Percentiles rank a stretch among this genome's conserved stretches.
Conservation (phyloP, 2,797 vertebrate species). For the Phoeniculus purpureus region DNA sequence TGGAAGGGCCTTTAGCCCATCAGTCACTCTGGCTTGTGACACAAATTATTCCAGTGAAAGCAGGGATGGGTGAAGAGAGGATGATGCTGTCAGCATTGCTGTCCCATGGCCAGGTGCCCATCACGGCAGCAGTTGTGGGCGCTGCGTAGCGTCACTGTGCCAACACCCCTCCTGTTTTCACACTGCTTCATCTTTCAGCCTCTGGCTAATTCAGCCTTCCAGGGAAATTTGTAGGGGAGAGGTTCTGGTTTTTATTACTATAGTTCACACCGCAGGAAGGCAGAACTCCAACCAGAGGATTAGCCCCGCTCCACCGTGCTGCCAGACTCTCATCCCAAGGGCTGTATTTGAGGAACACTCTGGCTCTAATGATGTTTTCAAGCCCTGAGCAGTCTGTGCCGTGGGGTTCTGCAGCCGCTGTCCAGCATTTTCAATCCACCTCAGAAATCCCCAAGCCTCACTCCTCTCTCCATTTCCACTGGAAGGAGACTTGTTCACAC, state of each 20-base stretch:
- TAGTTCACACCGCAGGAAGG: not conserved
- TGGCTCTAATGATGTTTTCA: not conserved
- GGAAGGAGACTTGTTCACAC: not conserved
- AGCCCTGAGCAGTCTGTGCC: not conserved
- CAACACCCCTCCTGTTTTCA: not conserved
- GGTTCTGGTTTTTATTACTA: not conserved
- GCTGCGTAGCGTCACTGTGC: rapidly evolving
- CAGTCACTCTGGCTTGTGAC: not conserved
- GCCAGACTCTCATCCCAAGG: not conserved
- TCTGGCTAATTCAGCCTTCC: not conserved
- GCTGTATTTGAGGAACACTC: not conserved
- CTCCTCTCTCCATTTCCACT: not conserved
- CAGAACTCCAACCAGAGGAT: not conserved
- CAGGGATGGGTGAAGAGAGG: not conserved
- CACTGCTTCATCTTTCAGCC: not conserved
- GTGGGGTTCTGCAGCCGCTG: not conserved
- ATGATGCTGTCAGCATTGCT: rapidly evolving
- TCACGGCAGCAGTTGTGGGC: not conserved
- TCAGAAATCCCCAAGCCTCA: not conserved
- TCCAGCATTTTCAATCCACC: not conserved
- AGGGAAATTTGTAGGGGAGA: not conserved
- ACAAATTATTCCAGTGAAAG: not conserved
- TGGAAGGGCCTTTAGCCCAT: not conserved
- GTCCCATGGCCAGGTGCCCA: not conserved
- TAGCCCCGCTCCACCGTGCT: not conserved